Base-by-base conservation (phyloP, 2,797 vertebrate genomes). In the Botia almorhae region DNA sequence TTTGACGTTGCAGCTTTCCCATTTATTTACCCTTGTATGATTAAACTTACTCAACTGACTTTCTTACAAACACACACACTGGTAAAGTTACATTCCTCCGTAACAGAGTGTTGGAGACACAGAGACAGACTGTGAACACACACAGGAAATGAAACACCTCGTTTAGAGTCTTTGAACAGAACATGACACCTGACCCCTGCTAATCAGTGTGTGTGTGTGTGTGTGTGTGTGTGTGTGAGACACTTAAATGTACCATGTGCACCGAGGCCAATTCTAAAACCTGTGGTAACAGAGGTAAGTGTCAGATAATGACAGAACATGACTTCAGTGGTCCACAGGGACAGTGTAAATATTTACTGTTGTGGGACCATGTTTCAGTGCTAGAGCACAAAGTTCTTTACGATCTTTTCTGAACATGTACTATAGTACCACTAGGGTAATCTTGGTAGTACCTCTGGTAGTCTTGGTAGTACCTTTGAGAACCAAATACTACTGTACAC, bases 71-170 rank as follows among this genome's bases (percentile, higher is more conserved):
- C 68, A 53, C 73, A 69, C 65, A 78, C 71, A 61, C 17, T 29
- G 46, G 29, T 26, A 11, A 29, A 60, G 70, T 63, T 71, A 70
- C 58, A 76, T 76, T 85, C 51, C 50, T 26, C 53, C 63, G 67
- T 50, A 75, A 76, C 65, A 74, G 43, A 68, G 71, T 64, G 68
- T 29, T 70, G 63, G 71, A 65, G 64, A 78, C 53, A 33, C 53
- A 60, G 43, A 74, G 53, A 71, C 72, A 39, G 80, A 21, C 80
- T 72, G 72, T 23, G 58, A 72, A 82, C 43, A 65, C 46, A 36
- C 69, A 64, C 81, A 86, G 85, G 85, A 86, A 86, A 86, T 83
- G 85, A 86, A 86, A 81, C 83, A 84, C 85, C 75, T 86, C 85
- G 56, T 78, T 84, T 65, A n/a, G 53, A 78, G 51, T 16, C 78